These are phyloP conservation scores for Petrocephalus microphthalmus DNA, from an alignment of 2,113 vertebrate genomes.

Conservation along the genomic window DNA sequence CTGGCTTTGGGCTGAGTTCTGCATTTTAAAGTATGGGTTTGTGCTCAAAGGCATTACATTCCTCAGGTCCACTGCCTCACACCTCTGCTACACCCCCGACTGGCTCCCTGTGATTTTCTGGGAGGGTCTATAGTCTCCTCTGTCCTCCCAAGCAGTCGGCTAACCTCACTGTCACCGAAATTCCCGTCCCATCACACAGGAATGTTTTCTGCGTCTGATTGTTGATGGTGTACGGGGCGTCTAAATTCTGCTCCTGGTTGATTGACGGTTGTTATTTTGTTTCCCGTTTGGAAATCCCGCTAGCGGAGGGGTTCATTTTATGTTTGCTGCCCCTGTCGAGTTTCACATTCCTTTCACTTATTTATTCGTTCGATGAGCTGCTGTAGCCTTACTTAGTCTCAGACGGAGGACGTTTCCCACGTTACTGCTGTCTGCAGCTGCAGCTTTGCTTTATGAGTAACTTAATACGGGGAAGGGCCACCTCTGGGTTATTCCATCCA, in stretches of 20 bases:
- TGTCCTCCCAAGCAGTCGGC: background rate
- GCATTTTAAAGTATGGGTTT: background rate
- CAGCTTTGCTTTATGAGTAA: background rate
- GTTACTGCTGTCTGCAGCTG: background rate
- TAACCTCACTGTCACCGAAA: background rate
- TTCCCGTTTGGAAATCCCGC: background rate
- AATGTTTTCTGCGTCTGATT: background rate
- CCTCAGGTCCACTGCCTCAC: background rate
- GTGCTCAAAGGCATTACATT: background rate
- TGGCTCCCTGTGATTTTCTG: background rate
- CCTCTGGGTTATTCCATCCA: background rate
- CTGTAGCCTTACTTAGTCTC: background rate
- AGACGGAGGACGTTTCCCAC: background rate
- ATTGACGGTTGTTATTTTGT: background rate
- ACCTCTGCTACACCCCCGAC: background rate
- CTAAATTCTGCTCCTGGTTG: background rate
- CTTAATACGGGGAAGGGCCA: background rate
- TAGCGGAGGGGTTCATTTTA: background rate
- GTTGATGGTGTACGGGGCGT: background rate
- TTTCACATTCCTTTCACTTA: conserved; percentile 10
- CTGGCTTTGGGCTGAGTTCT: background rate
- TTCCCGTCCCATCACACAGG: background rate
- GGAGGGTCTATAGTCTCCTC: background rate
- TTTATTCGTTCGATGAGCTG: background rate
- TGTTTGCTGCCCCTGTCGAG: background rate